Conservation (phyloP, 1,140 invertebrate species). For the Temnothorax nylanderi region DNA sequence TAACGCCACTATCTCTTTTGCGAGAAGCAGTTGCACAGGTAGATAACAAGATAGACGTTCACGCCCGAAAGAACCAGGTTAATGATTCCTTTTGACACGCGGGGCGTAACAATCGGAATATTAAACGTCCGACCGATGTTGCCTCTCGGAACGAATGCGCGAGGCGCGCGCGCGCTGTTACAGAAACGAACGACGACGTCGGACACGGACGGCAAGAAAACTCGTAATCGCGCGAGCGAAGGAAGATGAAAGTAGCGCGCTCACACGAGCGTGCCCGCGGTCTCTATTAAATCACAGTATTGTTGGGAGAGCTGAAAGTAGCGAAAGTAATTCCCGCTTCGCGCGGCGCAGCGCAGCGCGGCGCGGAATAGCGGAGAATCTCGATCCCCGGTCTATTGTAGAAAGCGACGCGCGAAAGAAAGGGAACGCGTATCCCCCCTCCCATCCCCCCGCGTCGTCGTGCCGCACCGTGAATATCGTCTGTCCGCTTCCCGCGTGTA, state of each 20-base stretch:
- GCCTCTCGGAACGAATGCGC: not conserved
- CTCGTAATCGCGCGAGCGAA: slow-evolving; percentile 56
- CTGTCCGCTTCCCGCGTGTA: not conserved
- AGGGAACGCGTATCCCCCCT: slow-evolving; percentile 1
- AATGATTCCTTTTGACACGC: slow-evolving; percentile 6
- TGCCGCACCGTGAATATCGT: slow-evolving; percentile 19
- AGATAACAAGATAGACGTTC: not conserved
- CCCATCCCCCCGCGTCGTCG: not conserved
- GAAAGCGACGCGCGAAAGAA: slow-evolving; percentile 61
- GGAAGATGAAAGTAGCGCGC: slow-evolving; percentile 65
- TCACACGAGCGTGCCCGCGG: slow-evolving; percentile 7
- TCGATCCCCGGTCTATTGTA: slow-evolving; percentile 57
- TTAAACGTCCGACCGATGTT: slow-evolving; percentile 16
- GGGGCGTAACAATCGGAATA: slow-evolving; percentile 21
- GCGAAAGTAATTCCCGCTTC: slow-evolving; percentile 70
- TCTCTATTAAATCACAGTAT: slow-evolving; percentile 64
- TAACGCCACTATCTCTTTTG: not conserved
- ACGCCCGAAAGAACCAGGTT: not conserved
- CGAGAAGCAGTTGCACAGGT: not conserved
- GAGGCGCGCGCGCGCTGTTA: not conserved
- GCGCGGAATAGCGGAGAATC: slow-evolving; percentile 59
- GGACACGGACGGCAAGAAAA: not conserved
- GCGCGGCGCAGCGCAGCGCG: slow-evolving; percentile 7
- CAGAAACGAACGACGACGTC: not conserved
- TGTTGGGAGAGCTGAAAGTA: slow-evolving; percentile 69